Evolutionary conservation across 2,888 invertebrate species (phyloP).

Genomic region (Trisateles emortualis): DNA sequence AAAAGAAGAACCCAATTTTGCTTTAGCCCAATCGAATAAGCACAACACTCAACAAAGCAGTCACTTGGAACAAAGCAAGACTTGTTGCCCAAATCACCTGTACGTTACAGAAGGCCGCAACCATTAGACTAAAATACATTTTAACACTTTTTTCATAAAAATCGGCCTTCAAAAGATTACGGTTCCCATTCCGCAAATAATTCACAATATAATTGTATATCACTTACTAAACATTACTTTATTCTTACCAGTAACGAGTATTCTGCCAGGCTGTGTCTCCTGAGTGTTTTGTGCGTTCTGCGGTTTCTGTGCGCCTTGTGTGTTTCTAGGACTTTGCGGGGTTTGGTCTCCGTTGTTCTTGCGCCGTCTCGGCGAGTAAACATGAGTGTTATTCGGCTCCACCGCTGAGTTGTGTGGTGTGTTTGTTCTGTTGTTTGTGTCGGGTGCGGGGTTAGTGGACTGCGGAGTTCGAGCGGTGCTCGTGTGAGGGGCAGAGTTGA

Average conservation of each 20-base stretch:
- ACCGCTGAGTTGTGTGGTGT: neutral
- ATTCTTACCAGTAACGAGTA: slow-evolving; percentile 52
- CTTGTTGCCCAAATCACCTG: too few relatives aligned
- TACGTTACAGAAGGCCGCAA: too few relatives aligned
- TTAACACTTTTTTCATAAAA: too few relatives aligned
- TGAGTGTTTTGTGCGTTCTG: slow-evolving; percentile 1
- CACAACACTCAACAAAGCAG: too few relatives aligned
- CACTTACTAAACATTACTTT: neutral
- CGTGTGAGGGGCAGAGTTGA: neutral
- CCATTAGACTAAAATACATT: too few relatives aligned
- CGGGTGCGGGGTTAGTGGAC: neutral
- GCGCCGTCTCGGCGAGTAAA: slow-evolving; percentile 7
- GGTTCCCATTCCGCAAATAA: too few relatives aligned
- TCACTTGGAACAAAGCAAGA: too few relatives aligned
- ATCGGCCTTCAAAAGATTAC: too few relatives aligned
- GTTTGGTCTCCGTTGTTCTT: slow-evolving; percentile 1
- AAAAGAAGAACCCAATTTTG: too few relatives aligned
- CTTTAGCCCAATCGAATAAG: too few relatives aligned
- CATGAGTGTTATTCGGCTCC: neutral
- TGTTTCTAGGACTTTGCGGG: slow-evolving; percentile 1
- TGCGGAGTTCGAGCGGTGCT: neutral
- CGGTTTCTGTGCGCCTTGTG: neutral
- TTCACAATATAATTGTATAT: too few relatives aligned
- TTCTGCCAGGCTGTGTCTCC: slow-evolving; percentile 9
- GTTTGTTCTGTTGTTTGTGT: neutral